Percentiles rank a stretch among this genome's conserved stretches.
These are phyloP conservation scores for Nerophis ophidion DNA, from an alignment of 2,113 vertebrate genomes.

Conservation along the genomic window DNA sequence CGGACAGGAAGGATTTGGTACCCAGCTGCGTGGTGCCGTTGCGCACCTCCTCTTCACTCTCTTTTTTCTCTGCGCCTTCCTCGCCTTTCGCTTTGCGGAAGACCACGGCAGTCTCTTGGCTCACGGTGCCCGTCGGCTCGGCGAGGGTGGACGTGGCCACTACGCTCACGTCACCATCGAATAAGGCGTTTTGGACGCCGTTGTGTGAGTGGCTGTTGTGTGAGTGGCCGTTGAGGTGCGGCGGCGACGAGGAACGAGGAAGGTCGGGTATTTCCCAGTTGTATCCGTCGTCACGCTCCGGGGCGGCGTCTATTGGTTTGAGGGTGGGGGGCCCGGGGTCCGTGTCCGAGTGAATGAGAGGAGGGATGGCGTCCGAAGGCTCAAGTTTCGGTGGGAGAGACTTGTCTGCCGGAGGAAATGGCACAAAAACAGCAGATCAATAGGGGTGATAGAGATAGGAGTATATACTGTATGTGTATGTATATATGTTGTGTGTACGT, in stretches of 20 bases:
- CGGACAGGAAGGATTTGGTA: constrained; percentile 95
- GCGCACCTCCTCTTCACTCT: constrained; percentile 56
- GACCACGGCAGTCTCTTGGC: constrained; percentile 87
- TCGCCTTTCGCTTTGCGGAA: constrained; percentile 87
- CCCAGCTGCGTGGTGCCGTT: constrained; percentile 85
- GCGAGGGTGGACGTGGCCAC: constrained; percentile 83
- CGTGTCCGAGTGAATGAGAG: constrained; percentile 83
- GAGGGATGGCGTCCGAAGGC: constrained; percentile 89
- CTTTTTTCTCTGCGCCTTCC: not conserved
- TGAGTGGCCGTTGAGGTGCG: constrained; percentile 83
- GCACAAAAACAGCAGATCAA: not conserved
- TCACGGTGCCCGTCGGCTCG: constrained; percentile 81
- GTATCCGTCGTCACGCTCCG: constrained; percentile 79
- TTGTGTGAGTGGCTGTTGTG: constrained; percentile 69
- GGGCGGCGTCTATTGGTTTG: constrained; percentile 85
- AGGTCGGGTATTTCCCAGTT: constrained; percentile 74
- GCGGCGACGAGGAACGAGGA: constrained; percentile 60
- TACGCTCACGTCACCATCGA: constrained; percentile 80
- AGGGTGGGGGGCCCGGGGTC: constrained; percentile 94
- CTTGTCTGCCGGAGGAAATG: constrained; percentile 81
- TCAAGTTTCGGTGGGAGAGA: constrained; percentile 95
- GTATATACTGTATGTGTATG: no score
- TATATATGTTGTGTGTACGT: no score
- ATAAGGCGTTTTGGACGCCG: constrained; percentile 76
- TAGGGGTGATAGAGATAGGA: no score